Evolutionary conservation across 2,888 invertebrate species (phyloP).

Genomic region (Unio delphinus): DNA sequence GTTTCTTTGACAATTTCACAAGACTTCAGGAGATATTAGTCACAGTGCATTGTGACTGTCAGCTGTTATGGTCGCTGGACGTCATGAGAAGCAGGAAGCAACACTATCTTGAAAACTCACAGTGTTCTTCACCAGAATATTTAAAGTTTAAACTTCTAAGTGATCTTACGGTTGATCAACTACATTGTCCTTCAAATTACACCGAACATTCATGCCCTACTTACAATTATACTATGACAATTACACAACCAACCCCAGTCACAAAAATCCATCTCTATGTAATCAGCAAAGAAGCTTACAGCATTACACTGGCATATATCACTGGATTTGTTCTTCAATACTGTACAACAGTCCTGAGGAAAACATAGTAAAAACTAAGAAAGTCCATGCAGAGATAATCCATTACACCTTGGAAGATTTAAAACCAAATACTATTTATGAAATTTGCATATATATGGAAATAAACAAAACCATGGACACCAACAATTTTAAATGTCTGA

Average conservation of each 20-base stretch:
- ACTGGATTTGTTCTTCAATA: too few relatives aligned
- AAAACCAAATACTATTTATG: constrained; percentile 1
- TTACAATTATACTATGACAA: neutral
- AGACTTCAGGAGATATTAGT: constrained; percentile 73
- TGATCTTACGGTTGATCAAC: too few relatives aligned
- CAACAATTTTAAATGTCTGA: too few relatives aligned
- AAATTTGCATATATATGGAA: neutral
- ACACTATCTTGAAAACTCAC: neutral
- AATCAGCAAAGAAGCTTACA: too few relatives aligned
- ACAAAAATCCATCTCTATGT: neutral
- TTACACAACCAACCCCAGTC: neutral
- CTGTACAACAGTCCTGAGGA: too few relatives aligned
- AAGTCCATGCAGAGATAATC: neutral
- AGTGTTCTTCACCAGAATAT: too few relatives aligned
- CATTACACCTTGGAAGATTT: constrained; percentile 1
- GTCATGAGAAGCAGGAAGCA: constrained; percentile 16
- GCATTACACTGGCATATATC: too few relatives aligned
- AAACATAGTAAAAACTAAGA: neutral
- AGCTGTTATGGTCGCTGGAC: constrained; percentile 83
- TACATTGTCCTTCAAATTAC: too few relatives aligned
- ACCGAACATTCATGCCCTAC: neutral
- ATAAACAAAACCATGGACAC: too few relatives aligned
- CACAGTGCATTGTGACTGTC: constrained; percentile 87
- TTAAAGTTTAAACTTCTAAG: too few relatives aligned
- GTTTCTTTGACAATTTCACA: constrained; percentile 51